phyloP scores from a whole-genome alignment of 2,888 invertebrate genomes.

The Synanthedon andrenaeformis region DNA sequence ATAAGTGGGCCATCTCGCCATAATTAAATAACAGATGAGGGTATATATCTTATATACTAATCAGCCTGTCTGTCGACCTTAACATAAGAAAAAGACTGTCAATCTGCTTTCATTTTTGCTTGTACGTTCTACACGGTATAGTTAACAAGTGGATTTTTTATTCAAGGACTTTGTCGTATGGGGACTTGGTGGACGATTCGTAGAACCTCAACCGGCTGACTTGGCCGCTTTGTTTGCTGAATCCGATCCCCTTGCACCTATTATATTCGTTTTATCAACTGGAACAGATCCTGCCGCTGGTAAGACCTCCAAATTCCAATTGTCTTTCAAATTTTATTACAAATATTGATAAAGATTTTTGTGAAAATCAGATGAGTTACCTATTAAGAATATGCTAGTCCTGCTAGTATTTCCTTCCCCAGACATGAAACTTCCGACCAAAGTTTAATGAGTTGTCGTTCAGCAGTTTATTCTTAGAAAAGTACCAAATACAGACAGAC shows the following conservation, averaged over 20 bases:
- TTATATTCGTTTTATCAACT: slow-evolving; percentile 90
- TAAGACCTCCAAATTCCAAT: slow-evolving; percentile 14
- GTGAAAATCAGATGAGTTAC: too few relatives aligned
- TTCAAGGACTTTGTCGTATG: slow-evolving; percentile 72
- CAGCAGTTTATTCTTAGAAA: too few relatives aligned
- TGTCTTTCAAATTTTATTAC: background rate
- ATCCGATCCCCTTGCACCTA: slow-evolving; percentile 80
- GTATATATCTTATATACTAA: too few relatives aligned
- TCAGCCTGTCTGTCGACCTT: background rate
- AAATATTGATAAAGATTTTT: background rate
- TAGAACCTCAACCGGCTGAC: slow-evolving; percentile 89
- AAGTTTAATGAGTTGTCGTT: too few relatives aligned
- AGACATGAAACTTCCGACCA: too few relatives aligned
- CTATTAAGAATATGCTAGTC: too few relatives aligned
- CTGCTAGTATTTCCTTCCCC: too few relatives aligned
- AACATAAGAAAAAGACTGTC: background rate
- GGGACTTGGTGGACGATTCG: slow-evolving; percentile 81
- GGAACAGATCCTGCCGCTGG: slow-evolving; percentile 89
- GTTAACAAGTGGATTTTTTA: background rate
- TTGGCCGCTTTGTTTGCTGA: slow-evolving; percentile 84
- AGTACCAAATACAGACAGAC: too few relatives aligned
- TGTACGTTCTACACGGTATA: background rate
- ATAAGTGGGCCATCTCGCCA: too few relatives aligned
- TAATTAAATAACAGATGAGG: too few relatives aligned
- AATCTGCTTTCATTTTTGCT: background rate